A percentile compares a stretch with the other conserved stretches of the same genome.
These are phyloP conservation scores for Quadroppia sp. DNA, from an alignment of 2,888 invertebrate species.

Conservation along the genomic window DNA sequence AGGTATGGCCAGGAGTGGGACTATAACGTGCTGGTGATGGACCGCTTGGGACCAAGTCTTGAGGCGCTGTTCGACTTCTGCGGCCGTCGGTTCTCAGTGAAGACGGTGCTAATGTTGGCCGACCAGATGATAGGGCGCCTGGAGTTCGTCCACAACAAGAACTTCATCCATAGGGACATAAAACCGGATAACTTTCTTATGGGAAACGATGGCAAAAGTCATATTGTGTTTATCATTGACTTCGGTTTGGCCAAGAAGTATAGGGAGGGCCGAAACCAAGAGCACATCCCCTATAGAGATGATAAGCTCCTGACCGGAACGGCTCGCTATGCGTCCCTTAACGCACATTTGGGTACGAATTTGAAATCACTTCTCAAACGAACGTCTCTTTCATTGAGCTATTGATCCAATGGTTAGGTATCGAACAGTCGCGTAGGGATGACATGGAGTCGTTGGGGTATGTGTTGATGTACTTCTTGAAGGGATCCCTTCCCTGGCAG, in stretches of 20 bases:
- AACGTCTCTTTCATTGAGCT: not conserved
- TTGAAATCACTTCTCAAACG: not conserved
- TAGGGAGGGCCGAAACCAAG: conserved; percentile 82
- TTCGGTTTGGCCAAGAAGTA: conserved; percentile 99
- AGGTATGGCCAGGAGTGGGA: conserved; percentile 7
- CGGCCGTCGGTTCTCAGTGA: conserved; percentile 94
- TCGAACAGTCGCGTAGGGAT: conserved; percentile 94
- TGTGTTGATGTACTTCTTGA: conserved; percentile 98
- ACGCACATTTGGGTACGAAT: conserved; percentile 91
- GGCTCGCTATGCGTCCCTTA: conserved; percentile 96
- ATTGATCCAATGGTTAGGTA: conserved; percentile 63
- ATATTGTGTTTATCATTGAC: conserved; percentile 97
- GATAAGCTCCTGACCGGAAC: conserved; percentile 99
- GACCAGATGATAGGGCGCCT: conserved; percentile 75
- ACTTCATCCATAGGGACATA: conserved; percentile 98
- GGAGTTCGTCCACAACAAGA: conserved; percentile 98
- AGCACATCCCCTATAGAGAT: conserved; percentile 95
- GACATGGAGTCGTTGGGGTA: conserved; percentile 99
- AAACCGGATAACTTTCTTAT: conserved; percentile 99
- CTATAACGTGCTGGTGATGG: conserved; percentile 99
- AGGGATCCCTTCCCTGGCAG: conserved; percentile 80
- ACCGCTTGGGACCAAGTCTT: conserved; percentile 94
- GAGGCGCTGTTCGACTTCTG: conserved; percentile 99
- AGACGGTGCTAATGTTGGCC: conserved; percentile 97
- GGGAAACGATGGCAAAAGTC: conserved; percentile 95